Evolutionary conservation across 2,888 invertebrate species (phyloP), one percentile per base, ranked within the genome.

Genomic region (Chaetogeoica ovagalla): DNA sequence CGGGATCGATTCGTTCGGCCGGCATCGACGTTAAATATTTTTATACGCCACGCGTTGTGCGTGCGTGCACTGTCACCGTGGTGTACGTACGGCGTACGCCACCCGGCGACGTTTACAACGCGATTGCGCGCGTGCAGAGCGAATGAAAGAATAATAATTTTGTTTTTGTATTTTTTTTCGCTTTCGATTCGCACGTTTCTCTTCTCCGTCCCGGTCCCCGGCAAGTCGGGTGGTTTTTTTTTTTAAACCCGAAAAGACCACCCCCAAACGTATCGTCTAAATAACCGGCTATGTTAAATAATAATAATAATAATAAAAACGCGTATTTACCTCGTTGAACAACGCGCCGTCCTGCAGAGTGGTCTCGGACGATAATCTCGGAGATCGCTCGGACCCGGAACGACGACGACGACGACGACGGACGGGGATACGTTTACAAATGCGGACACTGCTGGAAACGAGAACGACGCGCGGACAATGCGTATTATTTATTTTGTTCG

Each of bases 321-420:
- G 30, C 30, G 30, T 4, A 4, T 4, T 70, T 77, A 70, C 77
- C 77, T 70, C 59, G 70, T 77, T 70, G 55, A 77, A 70, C 15
- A 77, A 70, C 15, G 77, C 15, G 77, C 77, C 39, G 62, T 75
- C 77, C 77, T 70, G 77, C 62, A 30, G 77, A 70, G 77, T 62
- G 77, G 77, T 77, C 62, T 70, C 48, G 62, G 11, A 43, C 57
- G 4, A 30, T 30, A 30, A 60, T 76, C 43, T n/a, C 76, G 52
- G 52, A 52, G 62, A 77, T 62, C n/a, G 52, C 62, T 48, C 48
- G 70, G 30, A 52, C 70, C 77, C 52, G 19, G 43, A 43, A 43
- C 9, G 43, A 43, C 43, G 30, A 43, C 43, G 9, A 43, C 9
- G 39, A 7, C 43, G 2, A 1, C 43, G 43, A 39, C n/a, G n/a